Base-by-base conservation (phyloP, 2,888 invertebrate genomes). In the Maniola hyperantus region DNA sequence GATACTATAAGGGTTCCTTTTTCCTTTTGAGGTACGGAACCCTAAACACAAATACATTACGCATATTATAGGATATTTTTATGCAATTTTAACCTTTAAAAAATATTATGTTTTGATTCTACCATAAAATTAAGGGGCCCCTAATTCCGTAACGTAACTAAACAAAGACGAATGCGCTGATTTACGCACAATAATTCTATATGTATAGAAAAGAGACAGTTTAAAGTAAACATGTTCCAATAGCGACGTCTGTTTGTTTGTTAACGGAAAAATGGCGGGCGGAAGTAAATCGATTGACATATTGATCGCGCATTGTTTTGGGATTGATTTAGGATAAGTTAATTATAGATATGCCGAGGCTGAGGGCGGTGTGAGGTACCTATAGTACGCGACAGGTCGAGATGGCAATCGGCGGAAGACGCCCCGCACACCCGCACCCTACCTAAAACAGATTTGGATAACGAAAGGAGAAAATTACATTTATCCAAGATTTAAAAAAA, bases 211-310 rank as follows among this genome's bases (percentile, higher is more conserved):
- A 72, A 69, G 73, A 70, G 85, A 82, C 82, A 82, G 84, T 76
- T 82, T 77, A 83, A 84, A 85, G 85, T 88, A 90, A 90, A 90
- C 90, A 90, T 79, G 81, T 83, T 80, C 73, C 76, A 75, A 71
- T 65, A 50, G 60, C 71, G 83, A 83, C 81, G 75, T 83, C 75
- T 84, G 87, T 88, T 87, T 89, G 83, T 88, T 87, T 88, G 83
- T 83, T 69, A 69, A 73, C 74, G 69, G 76, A 76, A 85, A 87
- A 86, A 88, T 84, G 81, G 81, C 80, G 76, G 81, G 73, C 78
- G 77, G 82, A 80, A 82, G 80, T 75, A 79, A 80, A 75, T 71
- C 80, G 84, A 89, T 87, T 85, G 89, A 88, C 87, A 85, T 85
- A 87, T 84, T 79, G 84, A 78, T 80, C 77, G 74, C 73, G 80